Evolutionary conservation across 2,113 vertebrate species (phyloP), one percentile per base, ranked within the genome.

Genomic region (Pogonocichla stellata): DNA sequence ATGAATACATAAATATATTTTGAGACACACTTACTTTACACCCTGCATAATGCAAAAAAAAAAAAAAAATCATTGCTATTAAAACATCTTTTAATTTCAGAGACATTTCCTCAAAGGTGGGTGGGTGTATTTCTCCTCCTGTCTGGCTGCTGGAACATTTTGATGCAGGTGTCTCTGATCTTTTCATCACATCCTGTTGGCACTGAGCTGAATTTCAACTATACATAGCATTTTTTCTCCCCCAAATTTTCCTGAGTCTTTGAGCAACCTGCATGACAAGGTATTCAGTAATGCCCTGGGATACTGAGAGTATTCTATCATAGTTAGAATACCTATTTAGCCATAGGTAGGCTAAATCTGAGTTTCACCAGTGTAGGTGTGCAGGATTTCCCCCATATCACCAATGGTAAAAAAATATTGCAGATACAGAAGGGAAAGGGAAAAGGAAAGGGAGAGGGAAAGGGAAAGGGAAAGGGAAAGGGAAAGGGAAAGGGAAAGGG

Each of bases 81-180:
- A 60, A 79, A 92, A 61, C 14, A 64, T 12, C 18, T 65, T 93
- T 80, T 72, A 19, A 53, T 58, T 90, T 88, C 58, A 83, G 34
- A 84, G 2, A 45, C 23, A 31, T 75, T 82, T 90, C 15, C 45
- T 45, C 42, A 65, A 47, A 72, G 14, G 24, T 91, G 25, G 5
- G 8, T 88, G 25, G 22, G 6, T 88, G 17, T n/a, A 61, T 61
- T 86, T 81, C 20, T 83, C 7, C 15, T 9, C 26, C 24, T 53
- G 5, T 48, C n/a, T 92, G 54, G 31, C 42, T 88, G 28, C 64
- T 84, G 64, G 64, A 90, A 83, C 15, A 23, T 90, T 86, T 92
- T 88, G 42, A 57, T 80, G 19, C 40, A 72, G n/a, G n/a, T 3
- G 64, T 72, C 42, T 93, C 31, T 75, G 74, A 54, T 87, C 47